Percentiles rank a stretch among this genome's conserved stretches.
phyloP scores from a whole-genome alignment of 2,797 vertebrate species.

The Crax fasciolata region DNA sequence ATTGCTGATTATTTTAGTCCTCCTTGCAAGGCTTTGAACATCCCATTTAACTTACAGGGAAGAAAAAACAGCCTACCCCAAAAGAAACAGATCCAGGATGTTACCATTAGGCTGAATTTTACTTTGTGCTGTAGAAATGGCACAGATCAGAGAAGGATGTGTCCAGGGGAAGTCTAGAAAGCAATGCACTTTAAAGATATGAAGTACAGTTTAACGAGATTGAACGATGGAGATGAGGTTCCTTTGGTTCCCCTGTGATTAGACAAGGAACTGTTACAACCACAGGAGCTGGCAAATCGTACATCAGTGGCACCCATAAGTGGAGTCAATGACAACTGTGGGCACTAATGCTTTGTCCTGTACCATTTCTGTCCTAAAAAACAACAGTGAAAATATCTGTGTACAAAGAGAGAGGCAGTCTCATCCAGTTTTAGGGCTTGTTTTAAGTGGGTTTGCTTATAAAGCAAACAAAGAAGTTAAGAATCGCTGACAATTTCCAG shows the following conservation, averaged over 20 bases:
- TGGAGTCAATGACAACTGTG: not conserved
- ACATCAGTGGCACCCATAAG: not conserved
- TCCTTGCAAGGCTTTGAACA: conserved; percentile 35
- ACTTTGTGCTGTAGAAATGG: not conserved
- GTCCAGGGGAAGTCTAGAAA: not conserved
- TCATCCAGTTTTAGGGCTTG: not conserved
- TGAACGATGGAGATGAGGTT: not conserved
- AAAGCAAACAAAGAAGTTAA: not conserved
- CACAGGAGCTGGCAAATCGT: not conserved
- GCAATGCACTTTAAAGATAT: not conserved
- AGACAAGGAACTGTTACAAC: not conserved
- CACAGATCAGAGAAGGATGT: not conserved
- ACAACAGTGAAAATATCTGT: not conserved
- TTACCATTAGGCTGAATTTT: not conserved
- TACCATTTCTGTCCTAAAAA: not conserved
- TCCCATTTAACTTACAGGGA: not conserved
- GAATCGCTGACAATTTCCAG: not conserved
- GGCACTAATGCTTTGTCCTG: not conserved
- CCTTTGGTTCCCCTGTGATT: not conserved
- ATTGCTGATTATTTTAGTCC: conserved; percentile 25
- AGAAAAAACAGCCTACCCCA: not conserved
- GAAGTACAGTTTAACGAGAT: rapidly evolving
- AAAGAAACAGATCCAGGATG: not conserved
- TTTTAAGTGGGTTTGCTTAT: not conserved
- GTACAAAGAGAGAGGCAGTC: not conserved